Evolutionary conservation across 1,140 invertebrate genomes (phyloP), one percentile per base, ranked within the genome.

Genomic region (Apis dorsata): DNA sequence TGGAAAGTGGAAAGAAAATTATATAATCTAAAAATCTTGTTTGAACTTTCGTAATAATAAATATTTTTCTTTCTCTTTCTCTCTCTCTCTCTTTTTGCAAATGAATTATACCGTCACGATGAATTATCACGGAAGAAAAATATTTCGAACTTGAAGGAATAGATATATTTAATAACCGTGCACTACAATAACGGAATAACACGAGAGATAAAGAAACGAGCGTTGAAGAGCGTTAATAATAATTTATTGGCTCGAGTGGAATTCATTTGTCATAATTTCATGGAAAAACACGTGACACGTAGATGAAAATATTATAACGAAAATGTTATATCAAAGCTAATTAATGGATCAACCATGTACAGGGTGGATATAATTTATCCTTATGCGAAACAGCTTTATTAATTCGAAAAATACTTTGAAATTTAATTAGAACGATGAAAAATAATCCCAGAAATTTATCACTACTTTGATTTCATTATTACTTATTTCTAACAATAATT

Each of bases 1-100:
- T 51, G 78, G 21, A 44, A 79, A 69, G 57, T 19, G 12, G 24
- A 59, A 69, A 68, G 15, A 59, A 71, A 80, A 63, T 15, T 63
- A 4, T 34, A 28, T 59, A n/a, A 1, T 13, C 17, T 57, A 68
- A 70, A 70, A 82, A n/a, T 75, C 24, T 17, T 19, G 24, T 19
- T 59, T 28, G 12, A 57, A 60, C 44, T 57, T 24, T 24, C n/a
- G 34, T 49, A 62, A 73, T 34, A 63, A 74, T 75, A 70, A 63
- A 63, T 28, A 15, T 59, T n/a, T 13, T 17, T 19, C 12, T 5
- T 11, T 19, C 1, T 19, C 12, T 19, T 2, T 34, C 34, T 34
- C 34, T 34, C 34, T 44, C 34, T 44, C 34, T 44, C 34, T 7
- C 34, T 44, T 7, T 44, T 5, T 7, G 34, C 34, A 5, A 12